Evolutionary conservation across 2,113 vertebrate genomes (phyloP), one percentile per base, ranked within the genome.

Genomic region (Papio anubis): DNA sequence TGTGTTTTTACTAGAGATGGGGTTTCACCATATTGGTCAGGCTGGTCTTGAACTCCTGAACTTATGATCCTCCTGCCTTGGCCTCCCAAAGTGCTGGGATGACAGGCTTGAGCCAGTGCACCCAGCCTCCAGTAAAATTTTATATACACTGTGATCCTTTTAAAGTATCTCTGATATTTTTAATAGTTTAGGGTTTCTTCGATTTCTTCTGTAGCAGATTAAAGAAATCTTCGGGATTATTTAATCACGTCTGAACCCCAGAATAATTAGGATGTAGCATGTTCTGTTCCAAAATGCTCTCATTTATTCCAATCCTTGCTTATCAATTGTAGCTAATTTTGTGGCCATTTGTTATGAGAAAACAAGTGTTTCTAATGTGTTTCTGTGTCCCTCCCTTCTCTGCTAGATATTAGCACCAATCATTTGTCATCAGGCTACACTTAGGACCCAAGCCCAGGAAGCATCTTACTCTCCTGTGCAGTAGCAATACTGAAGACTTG

Each of bases 111-210:
- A 55, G 52, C 52, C 52, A 55, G 17, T 18, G 1, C 6, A 55
- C 52, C 18, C 52, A 18, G 52, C 52, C 18, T 92, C 38, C 52
- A 92, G 18, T 93, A 94, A 95, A 96, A 84, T 94, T 64, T 11
- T 76, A 11, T 76, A 18, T 13, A 89, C 35, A 43, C 27, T 3
- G 1, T 92, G 43, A 81, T 88, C 48, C 30, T 86, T 94, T 82
- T 89, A 81, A 84, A 94, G 35, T 93, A 35, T 88, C 27, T 80
- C 59, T 79, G 20, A 88, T 92, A 30, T 95, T 97, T 92, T 35
- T 55, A 27, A 21, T 80, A 85, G 82, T 96, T 78, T 57, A 66
- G 13, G 17, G 11, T 80, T 93, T 96, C 43, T 88, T 94, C 1
- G 8, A 25, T 95, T 93, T 92, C 52, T 93, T 85, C 23, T 61